Conservation (phyloP, 1,140 invertebrate genomes). For the Zaprionus capensis region DNA sequence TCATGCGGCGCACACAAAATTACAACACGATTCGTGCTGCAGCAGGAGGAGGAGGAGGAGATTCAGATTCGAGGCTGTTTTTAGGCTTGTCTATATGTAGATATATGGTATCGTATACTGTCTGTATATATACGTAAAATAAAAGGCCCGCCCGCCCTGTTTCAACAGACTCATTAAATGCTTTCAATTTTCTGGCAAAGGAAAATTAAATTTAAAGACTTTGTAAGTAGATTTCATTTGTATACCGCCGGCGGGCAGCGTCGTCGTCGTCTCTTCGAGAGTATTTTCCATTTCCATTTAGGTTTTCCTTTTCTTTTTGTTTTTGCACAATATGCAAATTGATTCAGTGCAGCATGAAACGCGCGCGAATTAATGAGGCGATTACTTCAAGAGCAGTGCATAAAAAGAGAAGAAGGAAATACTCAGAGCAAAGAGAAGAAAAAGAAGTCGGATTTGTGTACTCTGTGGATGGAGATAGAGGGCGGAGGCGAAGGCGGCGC, state of each 20-base stretch:
- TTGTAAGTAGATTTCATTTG: conserved; percentile 76
- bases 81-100: conserved; percentile 8
- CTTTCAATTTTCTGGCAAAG: conserved; percentile 68
- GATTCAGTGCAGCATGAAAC: conserved; percentile 80
- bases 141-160: conserved; percentile 10
- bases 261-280: conserved; percentile 9
- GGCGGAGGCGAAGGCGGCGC: conserved; percentile 13
- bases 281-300: conserved; percentile 22
- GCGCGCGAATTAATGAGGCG: conserved; percentile 79
- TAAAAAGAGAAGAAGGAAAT: conserved; percentile 21
- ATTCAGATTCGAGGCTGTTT: conserved; percentile 25
- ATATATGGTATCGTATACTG: not conserved
- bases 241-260: conserved; percentile 4
- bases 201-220: conserved; percentile 80
- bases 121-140: not conserved
- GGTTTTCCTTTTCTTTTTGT: conserved; percentile 30
- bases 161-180: conserved; percentile 72
- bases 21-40: conserved; percentile 59
- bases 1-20: conserved; percentile 55
- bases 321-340: conserved; percentile 82
- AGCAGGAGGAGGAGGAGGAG: not conserved
- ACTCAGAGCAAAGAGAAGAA: conserved; percentile 21
- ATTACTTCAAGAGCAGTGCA: conserved; percentile 68
- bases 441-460: conserved; percentile 41
- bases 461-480: not conserved